Evolutionary conservation across 2,113 vertebrate species (phyloP), one percentile per base, ranked within the genome.

Genomic region (Nothoprocta perdicaria): DNA sequence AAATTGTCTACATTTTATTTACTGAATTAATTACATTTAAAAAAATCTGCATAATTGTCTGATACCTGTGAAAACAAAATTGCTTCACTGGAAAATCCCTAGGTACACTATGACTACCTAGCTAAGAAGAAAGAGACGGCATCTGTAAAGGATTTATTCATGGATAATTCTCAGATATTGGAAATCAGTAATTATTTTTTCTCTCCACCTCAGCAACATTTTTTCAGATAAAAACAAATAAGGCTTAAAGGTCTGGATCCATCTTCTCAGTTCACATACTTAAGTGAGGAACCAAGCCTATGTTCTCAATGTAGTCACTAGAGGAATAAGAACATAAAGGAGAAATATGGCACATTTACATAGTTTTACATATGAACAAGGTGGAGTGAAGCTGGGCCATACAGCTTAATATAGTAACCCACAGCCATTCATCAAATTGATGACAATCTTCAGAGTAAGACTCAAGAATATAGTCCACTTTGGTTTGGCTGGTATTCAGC

Each of bases 401-500:
- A 62, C 4, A 78, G 14, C 11, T 73, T 45, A 43, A 57, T 72
- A 58, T 4, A 5, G 79, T 74, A 80, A 14, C 3, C 4, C 43
- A 92, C 78, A 81, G 19, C 48, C 31, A 43, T 9, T 6, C 14
- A 87, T 3, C 6, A 52, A 18, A 10, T 55, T 46, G 66, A 74
- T 29, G 38, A 35, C 26, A 80, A 87, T 80, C 22, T 26, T 89
- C 21, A 57, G 52, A 92, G 19, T 8, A 82, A 53, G 88, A 23
- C 3, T 26, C 26, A n/a, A 29, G 33, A 40, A 27, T 41, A 52
- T 5, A 6, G 0, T 12, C 22, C 0, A 0, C 68, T 66, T 76
- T 57, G 17, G 3, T 35, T 24, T 5, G 35, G 11, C 11, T 46
- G 7, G 38, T 12, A 5, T 23, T 45, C 48, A 76, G 38, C 26